Conservation (phyloP, 2,113 vertebrate genomes). For the Heloderma charlesbogerti region DNA sequence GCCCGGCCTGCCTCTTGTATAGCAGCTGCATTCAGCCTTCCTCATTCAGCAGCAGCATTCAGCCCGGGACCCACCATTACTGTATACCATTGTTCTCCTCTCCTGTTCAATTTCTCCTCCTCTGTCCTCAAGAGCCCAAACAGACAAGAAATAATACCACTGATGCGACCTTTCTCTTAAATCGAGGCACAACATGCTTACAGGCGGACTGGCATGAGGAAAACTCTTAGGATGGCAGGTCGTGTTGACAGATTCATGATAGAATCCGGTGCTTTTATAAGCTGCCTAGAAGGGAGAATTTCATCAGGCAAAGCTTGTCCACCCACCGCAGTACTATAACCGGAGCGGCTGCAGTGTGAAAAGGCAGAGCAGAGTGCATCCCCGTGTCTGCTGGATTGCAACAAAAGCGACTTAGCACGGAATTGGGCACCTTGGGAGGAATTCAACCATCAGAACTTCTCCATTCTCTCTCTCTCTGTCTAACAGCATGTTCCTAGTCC, state of each 20-base stretch:
- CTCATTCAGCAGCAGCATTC: neutral
- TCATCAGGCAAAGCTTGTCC: neutral
- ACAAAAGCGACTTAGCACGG: neutral
- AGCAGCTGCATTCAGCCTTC: neutral
- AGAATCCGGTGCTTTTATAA: neutral
- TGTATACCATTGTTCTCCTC: neutral
- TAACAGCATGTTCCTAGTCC: neutral
- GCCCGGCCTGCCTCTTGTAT: neutral
- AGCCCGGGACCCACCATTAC: neutral
- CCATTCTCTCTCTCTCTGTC: neutral
- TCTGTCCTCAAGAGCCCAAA: neutral
- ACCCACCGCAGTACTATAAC: too few species aligned
- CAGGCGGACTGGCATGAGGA: neutral
- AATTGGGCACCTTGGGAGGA: neutral
- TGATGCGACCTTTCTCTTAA: neutral
- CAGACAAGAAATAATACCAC: neutral
- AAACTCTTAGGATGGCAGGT: neutral
- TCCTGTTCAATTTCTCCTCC: neutral
- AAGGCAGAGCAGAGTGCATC: neutral
- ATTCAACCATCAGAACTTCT: neutral
- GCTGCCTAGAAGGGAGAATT: neutral
- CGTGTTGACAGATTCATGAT: too few species aligned
- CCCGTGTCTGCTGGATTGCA: neutral
- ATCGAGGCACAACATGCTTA: neutral
- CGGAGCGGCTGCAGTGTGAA: neutral